Evolutionary conservation across 2,888 invertebrate species (phyloP).

Genomic region (Blera fallax): DNA sequence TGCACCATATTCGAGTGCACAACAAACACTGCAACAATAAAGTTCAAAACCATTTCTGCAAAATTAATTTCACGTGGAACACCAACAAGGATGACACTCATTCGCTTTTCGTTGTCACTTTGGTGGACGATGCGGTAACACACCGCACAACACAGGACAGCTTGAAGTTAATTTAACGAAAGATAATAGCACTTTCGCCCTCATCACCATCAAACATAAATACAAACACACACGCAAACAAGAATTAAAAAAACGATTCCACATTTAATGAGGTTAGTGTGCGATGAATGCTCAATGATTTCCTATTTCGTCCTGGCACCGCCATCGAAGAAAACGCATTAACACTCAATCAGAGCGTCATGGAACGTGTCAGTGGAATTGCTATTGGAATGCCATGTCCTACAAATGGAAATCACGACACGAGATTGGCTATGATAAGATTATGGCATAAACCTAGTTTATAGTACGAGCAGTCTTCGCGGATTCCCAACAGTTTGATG

Average conservation of each 20-base stretch:
- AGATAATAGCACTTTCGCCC: background rate
- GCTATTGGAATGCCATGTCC: conserved; percentile 59
- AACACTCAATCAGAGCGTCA: conserved; percentile 69
- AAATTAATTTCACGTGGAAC: conserved; percentile 34
- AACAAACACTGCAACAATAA: conserved; percentile 52
- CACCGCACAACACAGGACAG: background rate
- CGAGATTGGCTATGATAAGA: conserved; percentile 64
- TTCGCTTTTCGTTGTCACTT: background rate
- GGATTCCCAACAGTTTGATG: background rate
- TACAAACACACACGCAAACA: conserved; percentile 1
- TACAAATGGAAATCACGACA: conserved; percentile 65
- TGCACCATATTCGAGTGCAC: conserved; percentile 33
- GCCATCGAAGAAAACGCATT: conserved; percentile 56
- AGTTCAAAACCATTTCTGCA: conserved; percentile 18
- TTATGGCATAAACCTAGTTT: conserved; percentile 72
- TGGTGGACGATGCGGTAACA: no score
- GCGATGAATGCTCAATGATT: conserved; percentile 63
- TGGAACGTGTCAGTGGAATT: conserved; percentile 63
- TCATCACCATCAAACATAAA: background rate
- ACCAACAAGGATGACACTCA: background rate
- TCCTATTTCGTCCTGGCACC: background rate
- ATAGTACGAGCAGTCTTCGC: conserved; percentile 53
- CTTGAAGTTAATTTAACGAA: conserved; percentile 18
- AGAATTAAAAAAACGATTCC: conserved; percentile 55
- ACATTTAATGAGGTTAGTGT: conserved; percentile 67